A percentile compares a stretch with the other conserved stretches of the same genome.
phyloP scores from a whole-genome alignment of 2,888 invertebrate genomes.

The Pycnomerus fuliginosus region DNA sequence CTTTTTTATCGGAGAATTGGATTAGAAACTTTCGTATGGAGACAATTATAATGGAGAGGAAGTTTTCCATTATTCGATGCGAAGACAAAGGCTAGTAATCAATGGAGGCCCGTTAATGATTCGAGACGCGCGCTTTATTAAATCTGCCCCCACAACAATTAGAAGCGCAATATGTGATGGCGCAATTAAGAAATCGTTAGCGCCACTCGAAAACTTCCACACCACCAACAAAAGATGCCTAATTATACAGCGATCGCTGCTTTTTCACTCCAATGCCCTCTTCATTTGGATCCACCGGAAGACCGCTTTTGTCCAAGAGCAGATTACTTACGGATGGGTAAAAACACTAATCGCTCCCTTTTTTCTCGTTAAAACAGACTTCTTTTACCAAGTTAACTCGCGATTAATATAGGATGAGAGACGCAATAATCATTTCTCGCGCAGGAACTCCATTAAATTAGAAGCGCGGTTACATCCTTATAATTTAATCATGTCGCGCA shows the following conservation, averaged over 20 bases:
- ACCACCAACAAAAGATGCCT: no score
- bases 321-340: no score
- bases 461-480: conserved; percentile 15
- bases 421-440: conserved; percentile 9
- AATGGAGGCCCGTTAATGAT: conserved; percentile 11
- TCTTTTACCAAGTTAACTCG: no score
- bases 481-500: conserved; percentile 19
- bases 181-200: conserved; percentile 16
- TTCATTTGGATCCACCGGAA: no score
- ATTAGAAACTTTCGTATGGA: background rate
- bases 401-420: conserved; percentile 4
- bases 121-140: conserved; percentile 10
- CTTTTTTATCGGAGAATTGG: background rate
- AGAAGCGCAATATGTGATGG: conserved; percentile 11
- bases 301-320: no score
- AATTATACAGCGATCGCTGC: no score
- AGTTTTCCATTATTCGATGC: no score
- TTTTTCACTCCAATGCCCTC: no score
- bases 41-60: conserved; percentile 5
- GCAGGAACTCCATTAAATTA: conserved; percentile 17
- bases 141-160: conserved; percentile 6
- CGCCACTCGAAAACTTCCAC: no score
- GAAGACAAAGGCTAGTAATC: conserved; percentile 10
- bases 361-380: no score
- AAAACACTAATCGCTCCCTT: no score